phyloP scores from a whole-genome alignment of 2,113 vertebrate species.

The Gulo gulo region DNA sequence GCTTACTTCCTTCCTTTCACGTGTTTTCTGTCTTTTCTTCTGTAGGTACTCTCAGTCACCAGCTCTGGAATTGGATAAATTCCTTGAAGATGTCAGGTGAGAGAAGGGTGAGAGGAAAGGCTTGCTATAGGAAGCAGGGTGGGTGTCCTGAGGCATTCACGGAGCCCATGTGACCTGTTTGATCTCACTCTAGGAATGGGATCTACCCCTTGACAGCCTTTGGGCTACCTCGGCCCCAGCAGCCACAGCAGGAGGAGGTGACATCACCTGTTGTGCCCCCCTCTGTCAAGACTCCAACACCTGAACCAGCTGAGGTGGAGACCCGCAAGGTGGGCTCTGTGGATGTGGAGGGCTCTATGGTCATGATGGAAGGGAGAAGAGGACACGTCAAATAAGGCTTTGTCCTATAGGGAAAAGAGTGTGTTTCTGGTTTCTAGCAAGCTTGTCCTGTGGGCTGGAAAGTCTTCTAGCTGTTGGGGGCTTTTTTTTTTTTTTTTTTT shows the following conservation, averaged over 20 bases:
- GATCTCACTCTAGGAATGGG: conserved; percentile 89
- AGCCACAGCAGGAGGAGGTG: conserved; percentile 96
- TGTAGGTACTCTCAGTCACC: conserved; percentile 96
- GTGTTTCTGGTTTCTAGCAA: neutral
- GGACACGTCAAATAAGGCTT: neutral
- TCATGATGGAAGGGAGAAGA: neutral
- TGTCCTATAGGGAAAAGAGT: neutral
- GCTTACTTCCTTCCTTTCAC: neutral
- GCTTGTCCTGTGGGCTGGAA: neutral
- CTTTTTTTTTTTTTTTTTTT: neutral
- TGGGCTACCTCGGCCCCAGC: conserved; percentile 93
- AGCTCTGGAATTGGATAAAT: conserved; percentile 97
- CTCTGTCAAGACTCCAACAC: conserved; percentile 95
- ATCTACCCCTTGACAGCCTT: conserved; percentile 98
- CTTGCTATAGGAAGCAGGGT: neutral
- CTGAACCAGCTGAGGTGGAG: conserved; percentile 96
- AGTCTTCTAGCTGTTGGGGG: neutral
- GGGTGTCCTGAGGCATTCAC: neutral
- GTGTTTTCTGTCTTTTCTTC: neutral
- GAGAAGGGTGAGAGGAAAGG: neutral
- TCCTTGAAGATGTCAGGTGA: conserved; percentile 98
- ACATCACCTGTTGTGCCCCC: conserved; percentile 96
- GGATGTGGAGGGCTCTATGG: neutral
- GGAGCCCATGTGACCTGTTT: neutral
- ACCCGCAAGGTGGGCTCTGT: conserved; percentile 90